Evolutionary conservation across 1,140 invertebrate genomes (phyloP).

Genomic region (Orussus abietinus): DNA sequence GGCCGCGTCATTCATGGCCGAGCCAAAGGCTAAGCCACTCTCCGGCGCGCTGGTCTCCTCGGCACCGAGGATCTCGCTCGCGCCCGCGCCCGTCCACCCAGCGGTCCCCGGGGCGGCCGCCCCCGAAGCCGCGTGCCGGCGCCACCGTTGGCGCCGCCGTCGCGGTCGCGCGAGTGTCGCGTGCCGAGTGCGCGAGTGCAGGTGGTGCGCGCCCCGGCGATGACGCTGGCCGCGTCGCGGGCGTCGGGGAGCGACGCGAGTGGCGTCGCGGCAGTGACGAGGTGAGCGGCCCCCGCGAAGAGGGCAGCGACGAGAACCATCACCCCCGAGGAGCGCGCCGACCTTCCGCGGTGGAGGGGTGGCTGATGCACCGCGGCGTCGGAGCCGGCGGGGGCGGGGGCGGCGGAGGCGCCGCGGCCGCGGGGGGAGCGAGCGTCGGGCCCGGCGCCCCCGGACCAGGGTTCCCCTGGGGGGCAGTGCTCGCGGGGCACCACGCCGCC

Average conservation of each 20-base stretch:
- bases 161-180: slow-evolving; percentile 11
- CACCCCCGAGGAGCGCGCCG: slow-evolving; percentile 4
- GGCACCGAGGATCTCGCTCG: slow-evolving; percentile 26
- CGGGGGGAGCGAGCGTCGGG: slow-evolving; percentile 31
- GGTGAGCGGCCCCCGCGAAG: too few species aligned
- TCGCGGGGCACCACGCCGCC: slow-evolving; percentile 50
- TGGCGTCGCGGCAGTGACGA: too few species aligned
- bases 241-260: too few species aligned
- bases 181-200: too few species aligned
- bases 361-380: slow-evolving; percentile 55
- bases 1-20: slow-evolving; percentile 50
- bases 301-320: too few species aligned
- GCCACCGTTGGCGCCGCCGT: slow-evolving; percentile 14
- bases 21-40: slow-evolving; percentile 46
- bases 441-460: slow-evolving; percentile 63
- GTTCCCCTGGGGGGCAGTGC: slow-evolving; percentile 50
- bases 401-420: slow-evolving; percentile 32
- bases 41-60: slow-evolving; percentile 35
- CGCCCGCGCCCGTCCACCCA: slow-evolving; percentile 31
- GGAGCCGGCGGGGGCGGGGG: slow-evolving; percentile 41
- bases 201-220: too few species aligned
- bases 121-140: slow-evolving; percentile 13
- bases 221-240: too few species aligned
- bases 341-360: slow-evolving; percentile 47
- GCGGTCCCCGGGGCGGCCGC: slow-evolving; percentile 21